Conservation (phyloP, 2,113 vertebrate genomes). For the Erythrolamprus reginae region DNA sequence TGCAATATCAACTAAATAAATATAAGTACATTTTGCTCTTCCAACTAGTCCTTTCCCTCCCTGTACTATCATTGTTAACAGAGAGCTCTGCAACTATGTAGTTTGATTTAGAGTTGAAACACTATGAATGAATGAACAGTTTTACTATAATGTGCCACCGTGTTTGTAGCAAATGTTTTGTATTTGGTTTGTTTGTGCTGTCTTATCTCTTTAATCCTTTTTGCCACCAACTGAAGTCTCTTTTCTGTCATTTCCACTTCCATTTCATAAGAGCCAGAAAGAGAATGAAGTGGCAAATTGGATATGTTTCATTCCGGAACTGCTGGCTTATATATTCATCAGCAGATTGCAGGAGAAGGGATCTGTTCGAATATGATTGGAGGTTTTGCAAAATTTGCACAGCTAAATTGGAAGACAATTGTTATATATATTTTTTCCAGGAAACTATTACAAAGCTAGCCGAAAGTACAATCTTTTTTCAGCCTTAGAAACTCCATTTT, state of each 20-base stretch:
- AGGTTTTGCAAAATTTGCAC: background rate
- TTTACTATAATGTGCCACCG: background rate
- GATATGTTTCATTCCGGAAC: background rate
- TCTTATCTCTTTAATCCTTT: background rate
- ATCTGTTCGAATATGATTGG: background rate
- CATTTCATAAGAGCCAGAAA: background rate
- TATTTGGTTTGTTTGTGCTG: background rate
- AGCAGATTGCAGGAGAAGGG: background rate
- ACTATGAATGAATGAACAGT: background rate
- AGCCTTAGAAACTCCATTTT: background rate
- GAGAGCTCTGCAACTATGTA: background rate
- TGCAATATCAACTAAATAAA: background rate
- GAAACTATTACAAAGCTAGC: background rate
- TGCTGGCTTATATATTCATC: background rate
- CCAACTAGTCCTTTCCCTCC: too few species aligned
- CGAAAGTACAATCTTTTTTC: background rate
- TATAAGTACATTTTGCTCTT: background rate
- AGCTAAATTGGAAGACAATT: background rate
- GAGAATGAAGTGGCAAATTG: background rate
- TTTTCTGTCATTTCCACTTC: background rate
- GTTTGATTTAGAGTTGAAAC: background rate
- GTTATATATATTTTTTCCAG: background rate
- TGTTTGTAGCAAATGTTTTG: background rate
- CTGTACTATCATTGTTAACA: background rate
- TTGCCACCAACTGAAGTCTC: background rate